A percentile compares a stretch with the other conserved stretches of the same genome.
Evolutionary conservation across 2,113 vertebrate genomes (phyloP).

Genomic region (Dasypus novemcinctus): DNA sequence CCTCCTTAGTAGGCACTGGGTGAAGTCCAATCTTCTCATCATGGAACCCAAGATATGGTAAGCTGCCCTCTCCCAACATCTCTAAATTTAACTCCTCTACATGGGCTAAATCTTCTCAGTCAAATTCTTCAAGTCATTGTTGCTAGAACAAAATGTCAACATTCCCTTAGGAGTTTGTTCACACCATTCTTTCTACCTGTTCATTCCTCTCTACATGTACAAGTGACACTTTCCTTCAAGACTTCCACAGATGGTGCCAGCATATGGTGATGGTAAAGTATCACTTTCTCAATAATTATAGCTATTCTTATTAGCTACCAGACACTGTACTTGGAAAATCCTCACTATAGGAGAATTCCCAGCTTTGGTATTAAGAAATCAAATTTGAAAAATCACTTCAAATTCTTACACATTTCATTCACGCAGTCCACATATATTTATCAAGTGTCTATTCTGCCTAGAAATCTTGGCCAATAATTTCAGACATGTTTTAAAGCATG

Average conservation of each 20-base stretch:
- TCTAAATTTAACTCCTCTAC: not conserved
- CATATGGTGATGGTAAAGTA: not conserved
- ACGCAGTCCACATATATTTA: not conserved
- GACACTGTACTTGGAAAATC: not conserved
- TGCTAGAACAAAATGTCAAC: not conserved
- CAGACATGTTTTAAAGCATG: not conserved
- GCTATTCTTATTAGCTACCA: not conserved
- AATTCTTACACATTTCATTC: not conserved
- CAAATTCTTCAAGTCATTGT: not conserved
- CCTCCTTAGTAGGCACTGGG: not conserved
- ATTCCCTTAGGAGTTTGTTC: not conserved
- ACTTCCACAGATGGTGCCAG: not conserved
- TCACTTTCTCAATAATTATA: not conserved
- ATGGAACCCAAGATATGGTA: not conserved
- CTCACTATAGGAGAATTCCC: not conserved
- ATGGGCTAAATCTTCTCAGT: not conserved
- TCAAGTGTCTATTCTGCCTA: not conserved
- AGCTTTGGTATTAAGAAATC: not conserved
- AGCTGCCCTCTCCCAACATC: not conserved
- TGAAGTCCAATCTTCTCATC: not conserved
- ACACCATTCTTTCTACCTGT: not conserved
- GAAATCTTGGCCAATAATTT: not conserved
- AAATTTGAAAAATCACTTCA: not conserved
- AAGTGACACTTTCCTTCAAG: not conserved
- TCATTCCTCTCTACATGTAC: not conserved